A percentile compares a stretch with the other conserved stretches of the same genome.
These are phyloP conservation scores for Myotis brandtii DNA, from an alignment of 2,113 vertebrate genomes.

Conservation along the genomic window DNA sequence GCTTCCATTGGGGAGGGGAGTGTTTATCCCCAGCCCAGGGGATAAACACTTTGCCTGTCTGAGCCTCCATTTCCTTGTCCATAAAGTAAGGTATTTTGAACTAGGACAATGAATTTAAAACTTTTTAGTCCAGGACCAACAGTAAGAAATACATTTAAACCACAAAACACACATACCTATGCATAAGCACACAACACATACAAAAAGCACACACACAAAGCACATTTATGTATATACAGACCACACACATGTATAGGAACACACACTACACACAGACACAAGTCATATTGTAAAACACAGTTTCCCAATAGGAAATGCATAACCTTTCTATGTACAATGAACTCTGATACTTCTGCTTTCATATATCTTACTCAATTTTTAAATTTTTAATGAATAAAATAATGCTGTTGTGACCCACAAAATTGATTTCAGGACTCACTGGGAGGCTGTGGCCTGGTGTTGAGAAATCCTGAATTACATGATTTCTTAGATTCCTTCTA, in stretches of 20 bases:
- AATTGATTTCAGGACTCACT: background rate
- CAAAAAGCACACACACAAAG: background rate
- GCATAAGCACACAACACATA: background rate
- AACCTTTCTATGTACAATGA: background rate
- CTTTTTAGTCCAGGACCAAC: background rate
- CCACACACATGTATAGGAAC: background rate
- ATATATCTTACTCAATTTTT: background rate
- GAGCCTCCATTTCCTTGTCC: background rate
- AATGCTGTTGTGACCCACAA: background rate
- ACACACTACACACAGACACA: background rate
- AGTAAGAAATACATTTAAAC: background rate
- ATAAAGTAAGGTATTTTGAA: background rate
- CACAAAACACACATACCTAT: background rate
- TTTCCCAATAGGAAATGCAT: background rate
- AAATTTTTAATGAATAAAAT: conserved; percentile 6
- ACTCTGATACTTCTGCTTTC: background rate
- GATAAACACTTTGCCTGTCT: background rate
- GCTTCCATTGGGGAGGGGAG: no score
- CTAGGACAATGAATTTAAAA: background rate
- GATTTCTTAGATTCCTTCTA: background rate
- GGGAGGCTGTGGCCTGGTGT: background rate
- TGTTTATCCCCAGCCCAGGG: no score
- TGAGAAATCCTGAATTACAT: background rate
- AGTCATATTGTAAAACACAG: background rate
- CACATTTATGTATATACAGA: background rate